These are phyloP conservation scores for Sphaerophoria taeniata DNA, from an alignment of 2,888 invertebrate species.

Conservation along the genomic window DNA sequence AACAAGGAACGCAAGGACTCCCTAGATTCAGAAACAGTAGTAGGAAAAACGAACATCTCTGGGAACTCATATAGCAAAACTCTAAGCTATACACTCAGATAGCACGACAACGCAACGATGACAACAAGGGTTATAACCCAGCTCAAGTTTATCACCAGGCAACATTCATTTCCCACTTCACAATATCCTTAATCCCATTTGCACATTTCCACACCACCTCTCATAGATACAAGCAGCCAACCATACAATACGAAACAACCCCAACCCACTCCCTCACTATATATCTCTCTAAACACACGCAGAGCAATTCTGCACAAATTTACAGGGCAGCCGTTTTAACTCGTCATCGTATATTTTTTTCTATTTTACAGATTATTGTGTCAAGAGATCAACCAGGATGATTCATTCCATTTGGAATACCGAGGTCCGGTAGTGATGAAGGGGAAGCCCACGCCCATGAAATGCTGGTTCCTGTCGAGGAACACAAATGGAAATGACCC, in stretches of 20 bases:
- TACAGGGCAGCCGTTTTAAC: slow-evolving; percentile 58
- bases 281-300: slow-evolving; percentile 21
- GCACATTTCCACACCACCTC: slow-evolving; percentile 54
- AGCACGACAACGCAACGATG: neutral
- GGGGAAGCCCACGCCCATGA: slow-evolving; percentile 96
- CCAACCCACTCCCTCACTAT: neutral
- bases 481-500: slow-evolving; percentile 76
- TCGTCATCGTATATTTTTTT: slow-evolving; percentile 69
- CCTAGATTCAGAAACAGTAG: neutral
- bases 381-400: slow-evolving; percentile 92
- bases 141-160: slow-evolving; percentile 67
- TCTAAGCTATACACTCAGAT: slow-evolving; percentile 11
- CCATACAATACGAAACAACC: neutral
- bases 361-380: slow-evolving; percentile 88
- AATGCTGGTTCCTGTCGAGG: slow-evolving; percentile 92
- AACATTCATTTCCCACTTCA: slow-evolving; percentile 70
- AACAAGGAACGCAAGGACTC: slow-evolving; percentile 1
- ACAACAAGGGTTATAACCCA: slow-evolving; percentile 21
- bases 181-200: slow-evolving; percentile 65
- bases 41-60: neutral
- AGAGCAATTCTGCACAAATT: slow-evolving; percentile 47
- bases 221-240: neutral
- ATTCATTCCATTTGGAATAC: slow-evolving; percentile 92
- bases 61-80: neutral
- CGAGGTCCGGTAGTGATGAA: slow-evolving; percentile 96